phyloP scores from a whole-genome alignment of 2,113 vertebrate species.

The Ceyx margarethae region DNA sequence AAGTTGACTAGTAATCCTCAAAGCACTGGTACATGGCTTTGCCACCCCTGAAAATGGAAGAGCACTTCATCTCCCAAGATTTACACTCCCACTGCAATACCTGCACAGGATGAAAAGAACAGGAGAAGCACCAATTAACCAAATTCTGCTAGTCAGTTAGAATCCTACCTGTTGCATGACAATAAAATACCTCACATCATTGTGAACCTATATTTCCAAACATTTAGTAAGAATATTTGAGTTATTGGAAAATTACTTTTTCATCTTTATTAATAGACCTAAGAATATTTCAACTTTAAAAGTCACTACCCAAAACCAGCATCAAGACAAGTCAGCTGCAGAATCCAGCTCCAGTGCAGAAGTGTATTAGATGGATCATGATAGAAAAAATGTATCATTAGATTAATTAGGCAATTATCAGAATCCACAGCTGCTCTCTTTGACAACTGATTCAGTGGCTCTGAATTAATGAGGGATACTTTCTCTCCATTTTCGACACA shows the following conservation, averaged over 20 bases:
- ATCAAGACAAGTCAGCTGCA: slow-evolving; percentile 43
- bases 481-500: slow-evolving; percentile 57
- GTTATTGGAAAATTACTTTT: not conserved
- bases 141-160: not conserved
- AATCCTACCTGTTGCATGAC: not conserved
- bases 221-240: not conserved
- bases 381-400: slow-evolving; percentile 72
- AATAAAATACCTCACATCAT: not conserved
- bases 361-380: slow-evolving; percentile 64
- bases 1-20: no score
- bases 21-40: no score
- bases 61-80: no score
- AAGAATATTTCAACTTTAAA: slow-evolving; percentile 19
- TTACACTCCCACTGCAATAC: no score
- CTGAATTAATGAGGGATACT: slow-evolving; percentile 57
- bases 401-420: slow-evolving; percentile 79
- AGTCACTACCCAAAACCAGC: slow-evolving; percentile 44
- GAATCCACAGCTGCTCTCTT: slow-evolving; percentile 73
- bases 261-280: not conserved
- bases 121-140: not conserved
- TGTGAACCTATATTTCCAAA: not conserved
- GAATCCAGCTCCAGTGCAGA: slow-evolving; percentile 39
- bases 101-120: not conserved
- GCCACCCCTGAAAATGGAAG: no score
- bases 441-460: slow-evolving; percentile 60